A percentile compares a stretch with the other conserved stretches of the same genome.
Conservation (phyloP, 2,888 invertebrate genomes). For the Apantesis nais region DNA sequence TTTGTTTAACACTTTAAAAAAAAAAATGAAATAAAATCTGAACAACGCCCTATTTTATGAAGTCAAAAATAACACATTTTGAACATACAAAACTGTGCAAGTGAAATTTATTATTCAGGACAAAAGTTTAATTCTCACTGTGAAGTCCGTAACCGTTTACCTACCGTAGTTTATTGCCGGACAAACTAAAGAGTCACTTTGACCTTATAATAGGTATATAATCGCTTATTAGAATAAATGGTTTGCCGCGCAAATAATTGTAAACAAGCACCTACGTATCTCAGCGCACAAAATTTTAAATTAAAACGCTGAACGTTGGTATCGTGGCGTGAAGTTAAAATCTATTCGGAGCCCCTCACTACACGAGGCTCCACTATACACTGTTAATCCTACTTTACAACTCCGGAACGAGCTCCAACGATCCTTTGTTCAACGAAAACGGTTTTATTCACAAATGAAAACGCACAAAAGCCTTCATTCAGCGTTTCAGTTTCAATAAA, state of each 20-base stretch:
- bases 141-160: neutral
- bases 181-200: neutral
- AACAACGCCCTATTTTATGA: too few species aligned
- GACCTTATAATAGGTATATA: too few species aligned
- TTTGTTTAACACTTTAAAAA: too few species aligned
- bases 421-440: constrained; percentile 19
- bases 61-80: too few species aligned
- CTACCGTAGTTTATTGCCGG: neutral
- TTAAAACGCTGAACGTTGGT: neutral
- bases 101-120: too few species aligned
- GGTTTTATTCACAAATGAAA: constrained; percentile 25
- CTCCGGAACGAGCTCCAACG: constrained; percentile 7
- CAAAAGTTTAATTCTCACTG: too few species aligned
- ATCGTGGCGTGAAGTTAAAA: neutral
- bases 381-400: constrained; percentile 15
- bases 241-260: neutral
- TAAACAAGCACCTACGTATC: neutral
- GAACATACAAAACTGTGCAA: too few species aligned
- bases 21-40: too few species aligned
- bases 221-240: neutral
- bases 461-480: constrained; percentile 23
- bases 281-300: neutral
- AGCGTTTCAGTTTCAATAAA: constrained; percentile 20
- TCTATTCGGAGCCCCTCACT: neutral
- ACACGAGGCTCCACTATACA: constrained; percentile 4